Evolutionary conservation across 2,888 invertebrate genomes (phyloP), one percentile per base, ranked within the genome.

Genomic region (Callimorpha dominula): DNA sequence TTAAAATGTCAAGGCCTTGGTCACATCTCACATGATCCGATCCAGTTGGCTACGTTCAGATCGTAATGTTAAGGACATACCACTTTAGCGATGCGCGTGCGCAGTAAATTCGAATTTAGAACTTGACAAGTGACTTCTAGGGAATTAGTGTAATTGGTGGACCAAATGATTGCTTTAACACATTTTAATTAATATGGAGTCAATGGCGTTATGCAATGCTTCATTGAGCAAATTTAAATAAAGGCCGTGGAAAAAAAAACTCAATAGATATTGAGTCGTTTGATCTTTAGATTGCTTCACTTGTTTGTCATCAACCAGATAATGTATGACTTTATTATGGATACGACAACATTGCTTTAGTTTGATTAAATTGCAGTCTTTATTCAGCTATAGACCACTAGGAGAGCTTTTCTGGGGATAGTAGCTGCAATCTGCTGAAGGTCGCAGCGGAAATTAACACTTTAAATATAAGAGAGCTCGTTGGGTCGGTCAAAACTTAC

Each of bases 81-180:
- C 87, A 89, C 81, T 89, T 88, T 75, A 84, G 80, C 76, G 84
- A 85, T 68, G 75, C 65, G 78, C 77, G 63, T 65, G 81, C 85
- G 64, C 70, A 78, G 90, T 91, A 90, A 91, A 91, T 91, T 83
- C 81, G 77, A 89, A 89, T 90, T 83, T 88, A 83, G 71, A 75
- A 67, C 78, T 78, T 85, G 83, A 84, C 84, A 79, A 71, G 67
- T 73, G 70, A 70, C 71, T 65, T 64, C 66, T 68, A 73, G 65
- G 64, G 75, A 82, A 81, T 84, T 79, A 80, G 76, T 77, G 72
- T 79, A 81, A 80, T 78, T 73, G 78, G 71, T 74, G 74, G 74
- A 78, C 76, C 11, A 50, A 73, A 70, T 77, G 78, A 81, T 81
- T 71, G 76, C 77, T 82, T 78, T 75, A 83, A 68, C 76, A 66